A percentile compares a stretch with the other conserved stretches of the same genome.
Conservation (phyloP, 53 echinoderm and acorn worm genomes). For the Paracentrotus lividus region DNA sequence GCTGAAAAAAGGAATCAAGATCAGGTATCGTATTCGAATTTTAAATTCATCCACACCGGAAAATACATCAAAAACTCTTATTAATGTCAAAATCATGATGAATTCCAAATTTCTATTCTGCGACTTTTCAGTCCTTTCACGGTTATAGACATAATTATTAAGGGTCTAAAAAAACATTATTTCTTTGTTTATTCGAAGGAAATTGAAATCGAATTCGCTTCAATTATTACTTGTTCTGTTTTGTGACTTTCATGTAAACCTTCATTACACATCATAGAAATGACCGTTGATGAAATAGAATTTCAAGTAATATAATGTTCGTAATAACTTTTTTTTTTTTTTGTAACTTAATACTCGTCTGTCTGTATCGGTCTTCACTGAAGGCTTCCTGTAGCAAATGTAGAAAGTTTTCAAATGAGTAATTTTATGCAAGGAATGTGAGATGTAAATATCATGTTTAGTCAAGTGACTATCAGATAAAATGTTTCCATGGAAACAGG, state of each 20-base stretch:
- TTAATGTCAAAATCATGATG: not conserved
- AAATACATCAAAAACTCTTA: not conserved
- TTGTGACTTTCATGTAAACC: not conserved
- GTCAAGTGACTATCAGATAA: conserved; percentile 63
- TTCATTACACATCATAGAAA: too few species aligned
- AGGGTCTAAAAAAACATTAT: not conserved
- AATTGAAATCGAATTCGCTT: too few species aligned
- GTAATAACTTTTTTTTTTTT: not conserved
- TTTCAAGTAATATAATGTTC: not conserved
- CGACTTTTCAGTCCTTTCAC: not conserved
- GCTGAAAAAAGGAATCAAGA: not conserved
- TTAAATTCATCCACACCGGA: not conserved
- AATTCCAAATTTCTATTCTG: not conserved
- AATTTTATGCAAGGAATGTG: conserved; percentile 21
- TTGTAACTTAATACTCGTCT: not conserved
- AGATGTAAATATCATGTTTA: conserved; percentile 67
- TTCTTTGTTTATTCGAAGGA: not conserved
- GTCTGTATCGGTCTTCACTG: not conserved
- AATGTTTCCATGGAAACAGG: conserved; percentile 63
- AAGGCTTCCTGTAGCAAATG: conserved; percentile 24
- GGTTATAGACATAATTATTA: not conserved
- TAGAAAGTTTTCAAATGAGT: conserved; percentile 4
- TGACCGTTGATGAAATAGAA: too few species aligned
- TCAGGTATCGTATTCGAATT: not conserved
- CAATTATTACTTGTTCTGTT: not conserved